These are phyloP conservation scores for Rousettus leschenaultii DNA, from an alignment of 2,113 vertebrate species.

Conservation along the genomic window DNA sequence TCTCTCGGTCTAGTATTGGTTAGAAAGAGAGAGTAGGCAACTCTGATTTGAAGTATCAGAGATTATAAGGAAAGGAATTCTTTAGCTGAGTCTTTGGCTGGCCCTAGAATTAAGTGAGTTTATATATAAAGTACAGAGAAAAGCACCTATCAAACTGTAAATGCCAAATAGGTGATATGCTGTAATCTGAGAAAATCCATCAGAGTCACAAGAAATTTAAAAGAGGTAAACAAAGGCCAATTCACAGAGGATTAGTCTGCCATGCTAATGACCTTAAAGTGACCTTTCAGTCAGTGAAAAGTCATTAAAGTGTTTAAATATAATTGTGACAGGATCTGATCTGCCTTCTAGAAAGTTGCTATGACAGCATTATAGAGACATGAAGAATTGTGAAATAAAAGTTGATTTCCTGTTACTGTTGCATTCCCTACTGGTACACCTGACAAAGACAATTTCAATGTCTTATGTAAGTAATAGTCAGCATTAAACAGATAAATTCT, in stretches of 20 bases:
- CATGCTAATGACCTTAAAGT: not conserved
- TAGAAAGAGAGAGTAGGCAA: not conserved
- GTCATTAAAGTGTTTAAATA: not conserved
- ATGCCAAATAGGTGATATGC: not conserved
- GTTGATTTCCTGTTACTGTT: not conserved
- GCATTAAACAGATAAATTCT: not conserved
- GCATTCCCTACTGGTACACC: not conserved
- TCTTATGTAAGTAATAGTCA: conserved; percentile 1
- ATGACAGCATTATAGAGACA: conserved; percentile 28
- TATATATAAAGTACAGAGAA: not conserved
- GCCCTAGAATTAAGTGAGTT: not conserved
- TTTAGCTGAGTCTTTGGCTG: not conserved
- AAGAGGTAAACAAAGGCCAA: not conserved
- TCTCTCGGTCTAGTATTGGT: not conserved
- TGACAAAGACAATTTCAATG: conserved; percentile 42
- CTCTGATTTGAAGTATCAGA: not conserved
- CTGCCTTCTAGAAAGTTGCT: conserved; percentile 19
- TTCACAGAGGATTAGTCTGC: not conserved
- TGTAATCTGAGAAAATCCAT: not conserved
- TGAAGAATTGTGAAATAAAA: conserved; percentile 8
- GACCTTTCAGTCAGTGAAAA: not conserved
- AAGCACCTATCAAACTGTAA: not conserved
- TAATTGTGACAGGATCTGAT: conserved; percentile 26
- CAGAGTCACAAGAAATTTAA: not conserved
- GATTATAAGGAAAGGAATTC: not conserved